Evolutionary conservation across 2,113 vertebrate species (phyloP).

Genomic region (Pogonocichla stellata): DNA sequence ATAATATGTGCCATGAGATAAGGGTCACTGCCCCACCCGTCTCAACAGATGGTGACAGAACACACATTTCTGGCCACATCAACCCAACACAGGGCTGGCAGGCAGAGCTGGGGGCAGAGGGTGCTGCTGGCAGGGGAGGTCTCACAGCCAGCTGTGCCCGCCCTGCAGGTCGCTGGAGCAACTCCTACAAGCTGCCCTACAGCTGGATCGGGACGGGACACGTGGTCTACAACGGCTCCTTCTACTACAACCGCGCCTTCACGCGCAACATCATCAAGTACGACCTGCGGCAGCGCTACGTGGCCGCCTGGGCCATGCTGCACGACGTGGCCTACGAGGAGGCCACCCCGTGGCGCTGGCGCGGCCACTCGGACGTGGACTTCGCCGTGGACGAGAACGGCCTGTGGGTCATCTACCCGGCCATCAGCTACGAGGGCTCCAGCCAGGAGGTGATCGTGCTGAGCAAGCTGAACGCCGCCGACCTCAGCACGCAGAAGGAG

Average conservation of each 20-base stretch:
- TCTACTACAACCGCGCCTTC: conserved; percentile 96
- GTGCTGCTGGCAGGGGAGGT: not conserved
- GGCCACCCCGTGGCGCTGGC: conserved; percentile 87
- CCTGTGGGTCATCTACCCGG: conserved; percentile 94
- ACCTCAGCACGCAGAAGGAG: conserved; percentile 91
- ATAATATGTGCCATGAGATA: too few relatives aligned
- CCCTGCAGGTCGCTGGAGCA: conserved; percentile 88
- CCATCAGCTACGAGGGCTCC: conserved; percentile 90
- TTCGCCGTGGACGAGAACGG: conserved; percentile 94
- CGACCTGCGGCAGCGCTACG: conserved; percentile 84
- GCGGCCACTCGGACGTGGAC: conserved; percentile 88
- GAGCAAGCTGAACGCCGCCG: conserved; percentile 85
- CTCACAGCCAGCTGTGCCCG: not conserved
- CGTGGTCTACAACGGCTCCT: conserved; percentile 88
- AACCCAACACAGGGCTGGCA: too few relatives aligned
- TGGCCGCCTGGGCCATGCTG: conserved; percentile 94
- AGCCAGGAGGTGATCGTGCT: conserved; percentile 91
- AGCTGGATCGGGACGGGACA: conserved; percentile 97
- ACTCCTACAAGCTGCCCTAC: conserved; percentile 96
- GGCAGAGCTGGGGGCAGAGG: not conserved
- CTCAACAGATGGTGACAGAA: too few relatives aligned
- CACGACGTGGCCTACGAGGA: conserved; percentile 88
- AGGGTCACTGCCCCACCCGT: too few relatives aligned
- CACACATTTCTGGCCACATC: too few relatives aligned
- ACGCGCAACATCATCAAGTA: conserved; percentile 96